These are phyloP conservation scores for Cyanocitta stelleri DNA, from an alignment of 2,113 vertebrate genomes.

Conservation along the genomic window DNA sequence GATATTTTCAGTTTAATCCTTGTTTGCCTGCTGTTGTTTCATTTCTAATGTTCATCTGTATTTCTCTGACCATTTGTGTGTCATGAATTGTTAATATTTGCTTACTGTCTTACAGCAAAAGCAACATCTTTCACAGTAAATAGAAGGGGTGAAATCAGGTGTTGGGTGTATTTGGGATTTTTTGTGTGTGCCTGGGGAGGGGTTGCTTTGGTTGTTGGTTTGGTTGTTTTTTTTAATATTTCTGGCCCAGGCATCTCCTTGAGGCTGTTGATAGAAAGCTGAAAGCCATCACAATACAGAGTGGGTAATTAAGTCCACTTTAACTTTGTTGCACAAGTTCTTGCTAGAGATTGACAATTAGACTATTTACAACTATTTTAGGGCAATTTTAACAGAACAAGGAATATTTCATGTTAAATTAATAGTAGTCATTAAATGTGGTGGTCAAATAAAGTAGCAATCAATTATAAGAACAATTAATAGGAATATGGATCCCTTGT, in stretches of 20 bases:
- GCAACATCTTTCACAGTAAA: not conserved
- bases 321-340: not conserved
- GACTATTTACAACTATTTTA: not conserved
- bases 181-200: too few relatives aligned
- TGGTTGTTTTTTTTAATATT: not conserved
- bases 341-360: not conserved
- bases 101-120: not conserved
- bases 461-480: not conserved
- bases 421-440: not conserved
- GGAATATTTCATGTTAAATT: not conserved
- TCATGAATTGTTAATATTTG: not conserved
- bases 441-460: not conserved
- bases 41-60: not conserved
- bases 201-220: not conserved
- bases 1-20: not conserved
- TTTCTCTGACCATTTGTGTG: not conserved
- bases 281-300: not conserved
- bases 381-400: not conserved
- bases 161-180: not conserved
- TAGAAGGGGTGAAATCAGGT: not conserved
- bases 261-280: not conserved
- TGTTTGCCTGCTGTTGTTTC: not conserved
- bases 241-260: not conserved
- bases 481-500: not conserved
- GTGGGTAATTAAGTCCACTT: not conserved